A percentile compares a stretch with the other conserved stretches of the same genome.
These are phyloP conservation scores for Rousettus madagascariensis DNA, from an alignment of 2,797 vertebrate species.

Conservation along the genomic window DNA sequence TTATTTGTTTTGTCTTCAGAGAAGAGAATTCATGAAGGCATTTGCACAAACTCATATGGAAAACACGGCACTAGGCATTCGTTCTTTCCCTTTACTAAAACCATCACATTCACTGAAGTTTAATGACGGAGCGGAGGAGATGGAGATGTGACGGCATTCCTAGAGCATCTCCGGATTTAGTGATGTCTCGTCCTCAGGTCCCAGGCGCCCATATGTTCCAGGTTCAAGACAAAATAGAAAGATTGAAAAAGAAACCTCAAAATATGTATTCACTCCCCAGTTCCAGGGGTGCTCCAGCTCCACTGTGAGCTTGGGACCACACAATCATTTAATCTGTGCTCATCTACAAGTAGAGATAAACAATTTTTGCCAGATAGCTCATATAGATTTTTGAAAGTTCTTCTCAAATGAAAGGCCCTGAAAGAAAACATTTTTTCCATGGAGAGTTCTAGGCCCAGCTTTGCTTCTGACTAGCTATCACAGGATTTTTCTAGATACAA, in stretches of 20 bases:
- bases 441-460: neutral
- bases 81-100: slow-evolving; percentile 31
- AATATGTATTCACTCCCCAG: neutral
- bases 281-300: neutral
- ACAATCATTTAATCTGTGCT: neutral
- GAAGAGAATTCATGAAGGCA: slow-evolving; percentile 28
- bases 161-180: neutral
- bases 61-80: neutral
- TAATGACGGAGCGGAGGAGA: neutral
- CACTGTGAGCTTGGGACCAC: neutral
- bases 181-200: neutral
- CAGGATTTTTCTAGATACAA: neutral
- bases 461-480: neutral
- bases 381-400: neutral
- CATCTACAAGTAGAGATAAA: neutral
- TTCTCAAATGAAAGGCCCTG: neutral
- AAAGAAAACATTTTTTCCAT: neutral
- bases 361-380: neutral
- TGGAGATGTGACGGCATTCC: neutral
- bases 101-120: neutral
- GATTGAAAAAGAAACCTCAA: neutral
- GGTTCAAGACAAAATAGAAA: neutral
- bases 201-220: neutral
- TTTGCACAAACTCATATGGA: neutral
- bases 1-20: neutral